Evolutionary conservation across 2,113 vertebrate genomes (phyloP).

Genomic region (Chascanopsetta lugubris): DNA sequence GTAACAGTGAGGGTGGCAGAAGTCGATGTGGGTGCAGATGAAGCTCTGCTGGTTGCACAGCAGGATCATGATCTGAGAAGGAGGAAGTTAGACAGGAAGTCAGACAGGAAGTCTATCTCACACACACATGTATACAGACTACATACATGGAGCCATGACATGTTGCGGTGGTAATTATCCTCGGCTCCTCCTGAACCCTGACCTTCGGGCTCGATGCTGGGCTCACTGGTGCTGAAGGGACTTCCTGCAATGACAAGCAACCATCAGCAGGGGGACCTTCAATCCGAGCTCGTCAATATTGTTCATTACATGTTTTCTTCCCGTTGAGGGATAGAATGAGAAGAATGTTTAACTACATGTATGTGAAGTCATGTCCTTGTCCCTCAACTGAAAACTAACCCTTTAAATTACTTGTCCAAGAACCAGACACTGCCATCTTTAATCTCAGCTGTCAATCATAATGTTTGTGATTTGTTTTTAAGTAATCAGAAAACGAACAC

Average conservation of each 20-base stretch:
- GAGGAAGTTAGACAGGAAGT: conserved; percentile 18
- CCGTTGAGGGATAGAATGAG: too few species aligned
- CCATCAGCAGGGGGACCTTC: not conserved
- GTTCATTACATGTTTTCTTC: not conserved
- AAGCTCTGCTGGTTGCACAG: conserved; percentile 99
- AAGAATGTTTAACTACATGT: too few species aligned
- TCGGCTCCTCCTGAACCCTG: conserved; percentile 87
- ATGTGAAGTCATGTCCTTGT: too few species aligned
- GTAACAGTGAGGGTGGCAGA: conserved; percentile 97
- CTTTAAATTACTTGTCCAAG: too few species aligned
- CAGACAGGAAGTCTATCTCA: not conserved
- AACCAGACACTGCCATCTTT: too few species aligned
- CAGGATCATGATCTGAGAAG: conserved; percentile 93
- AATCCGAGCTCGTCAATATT: not conserved
- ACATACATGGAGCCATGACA: conserved; percentile 98
- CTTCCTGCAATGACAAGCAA: conserved; percentile 83
- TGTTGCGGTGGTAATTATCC: conserved; percentile 96
- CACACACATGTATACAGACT: not conserved
- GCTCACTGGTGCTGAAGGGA: conserved; percentile 95
- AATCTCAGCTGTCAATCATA: too few species aligned
- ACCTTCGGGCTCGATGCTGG: conserved; percentile 97
- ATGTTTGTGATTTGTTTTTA: too few species aligned
- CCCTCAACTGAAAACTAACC: too few species aligned
- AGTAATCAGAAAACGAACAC: too few species aligned
- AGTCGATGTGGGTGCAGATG: conserved; percentile 96